Evolutionary conservation across 2,888 invertebrate species (phyloP).

Genomic region (Clostera curtula): DNA sequence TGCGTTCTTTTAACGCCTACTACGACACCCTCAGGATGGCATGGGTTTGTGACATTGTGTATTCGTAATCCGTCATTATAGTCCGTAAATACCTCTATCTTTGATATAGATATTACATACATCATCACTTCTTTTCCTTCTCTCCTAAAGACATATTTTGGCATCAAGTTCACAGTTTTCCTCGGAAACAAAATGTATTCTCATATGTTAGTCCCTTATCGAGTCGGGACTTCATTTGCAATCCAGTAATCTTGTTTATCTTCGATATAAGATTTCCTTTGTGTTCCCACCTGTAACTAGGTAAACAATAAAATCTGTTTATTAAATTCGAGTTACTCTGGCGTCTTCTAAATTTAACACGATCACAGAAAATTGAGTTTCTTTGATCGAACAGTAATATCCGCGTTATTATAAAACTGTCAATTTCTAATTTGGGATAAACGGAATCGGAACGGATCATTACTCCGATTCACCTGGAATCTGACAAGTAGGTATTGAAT

Average conservation of each 20-base stretch:
- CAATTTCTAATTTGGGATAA: slow-evolving; percentile 11
- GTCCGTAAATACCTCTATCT: no score
- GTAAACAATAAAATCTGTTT: slow-evolving; percentile 9
- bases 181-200: no score
- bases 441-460: slow-evolving; percentile 5
- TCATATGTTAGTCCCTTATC: neutral
- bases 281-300: slow-evolving; percentile 3
- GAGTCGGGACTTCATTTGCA: slow-evolving; percentile 3
- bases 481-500: no score
- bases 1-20: no score
- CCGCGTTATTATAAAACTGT: slow-evolving; percentile 8
- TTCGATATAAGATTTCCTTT: slow-evolving; percentile 6
- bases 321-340: slow-evolving; percentile 4
- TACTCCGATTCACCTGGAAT: no score
- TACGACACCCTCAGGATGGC: no score
- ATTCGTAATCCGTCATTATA: no score
- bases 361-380: slow-evolving; percentile 10
- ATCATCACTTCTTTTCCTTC: no score
- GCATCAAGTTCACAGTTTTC: no score
- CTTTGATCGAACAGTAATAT: slow-evolving; percentile 9
- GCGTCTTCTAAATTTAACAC: slow-evolving; percentile 8
- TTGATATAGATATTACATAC: no score
- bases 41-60: no score
- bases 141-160: no score
- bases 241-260: slow-evolving; percentile 4